These are phyloP conservation scores for Aphidoletes aphidimyza DNA, from an alignment of 2,888 invertebrate species.

Conservation along the genomic window DNA sequence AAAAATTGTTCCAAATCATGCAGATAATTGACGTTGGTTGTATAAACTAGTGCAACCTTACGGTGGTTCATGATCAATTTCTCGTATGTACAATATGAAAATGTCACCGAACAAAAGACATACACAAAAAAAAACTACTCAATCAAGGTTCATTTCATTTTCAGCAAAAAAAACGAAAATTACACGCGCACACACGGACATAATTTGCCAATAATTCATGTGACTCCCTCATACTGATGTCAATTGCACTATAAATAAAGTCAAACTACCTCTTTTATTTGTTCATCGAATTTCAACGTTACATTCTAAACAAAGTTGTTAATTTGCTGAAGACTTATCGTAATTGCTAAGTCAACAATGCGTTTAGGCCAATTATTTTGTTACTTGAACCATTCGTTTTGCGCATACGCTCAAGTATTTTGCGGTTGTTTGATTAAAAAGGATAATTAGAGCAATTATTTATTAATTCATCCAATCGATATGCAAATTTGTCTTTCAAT, in stretches of 20 bases:
- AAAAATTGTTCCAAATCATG: neutral
- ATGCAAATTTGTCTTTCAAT: constrained; percentile 24
- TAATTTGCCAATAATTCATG: neutral
- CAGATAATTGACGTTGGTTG: neutral
- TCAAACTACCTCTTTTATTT: neutral
- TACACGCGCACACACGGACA: too few species aligned
- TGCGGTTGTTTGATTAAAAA: neutral
- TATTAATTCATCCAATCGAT: neutral
- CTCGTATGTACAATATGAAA: neutral
- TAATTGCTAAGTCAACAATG: neutral
- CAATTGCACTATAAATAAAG: neutral
- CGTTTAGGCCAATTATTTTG: neutral
- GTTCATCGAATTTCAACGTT: neutral
- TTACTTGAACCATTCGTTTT: neutral
- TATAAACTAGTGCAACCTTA: neutral
- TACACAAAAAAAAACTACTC: neutral
- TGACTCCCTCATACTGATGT: neutral
- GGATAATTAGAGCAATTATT: constrained; percentile 41
- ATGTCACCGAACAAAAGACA: neutral
- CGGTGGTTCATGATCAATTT: neutral
- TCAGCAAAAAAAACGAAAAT: neutral
- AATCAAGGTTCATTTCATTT: neutral
- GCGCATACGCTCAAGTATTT: neutral
- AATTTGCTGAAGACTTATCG: constrained; percentile 29
- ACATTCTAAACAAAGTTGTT: neutral